Evolutionary conservation across 1,140 invertebrate genomes (phyloP), one percentile per base, ranked within the genome.

Genomic region (Formica exsecta): DNA sequence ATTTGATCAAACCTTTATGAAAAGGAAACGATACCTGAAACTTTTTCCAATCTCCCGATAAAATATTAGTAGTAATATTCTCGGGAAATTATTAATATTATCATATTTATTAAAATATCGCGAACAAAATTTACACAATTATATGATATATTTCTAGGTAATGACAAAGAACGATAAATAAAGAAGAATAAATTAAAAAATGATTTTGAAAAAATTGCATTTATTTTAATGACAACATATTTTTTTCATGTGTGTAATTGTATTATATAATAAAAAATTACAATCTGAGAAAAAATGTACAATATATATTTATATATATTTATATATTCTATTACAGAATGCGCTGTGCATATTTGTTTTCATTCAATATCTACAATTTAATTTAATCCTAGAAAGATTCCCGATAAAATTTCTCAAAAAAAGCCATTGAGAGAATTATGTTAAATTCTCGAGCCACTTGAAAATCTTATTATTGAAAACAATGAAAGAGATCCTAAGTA

Each of bases 61-160:
- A 74, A 74, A 54, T 25, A 70, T 29, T 51, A 32, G 48, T 57
- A n/a, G 7, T 32, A 29, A 48, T 48, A 68, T 68, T 68, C 9
- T 54, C n/a, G 0, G 4, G 36, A n/a, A 57, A 8, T 22, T 4
- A 48, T 70, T 25, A 36, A 54, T 57, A 11, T 48, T 4, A 51
- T 4, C 48, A 51, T 59, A 38, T 57, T 38, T 36, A 36, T 9
- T 36, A 11, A 73, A 54, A 54, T 36, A 54, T 13, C 2, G 29
- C 8, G 19, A 48, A 16, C 4, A 11, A 2, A 48, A 51, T 51
- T 38, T 13, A 22, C 16, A 25, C 13, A 11, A 61, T 8, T 7
- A 6, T 41, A 57, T 11, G 11, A 36, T 75, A 3, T 51, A 41
- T 16, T 74, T 61, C 22, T 25, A 4, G 5, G 2, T 9, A 59